Evolutionary conservation across 2,888 invertebrate species (phyloP).

Genomic region (Smittia sp.): DNA sequence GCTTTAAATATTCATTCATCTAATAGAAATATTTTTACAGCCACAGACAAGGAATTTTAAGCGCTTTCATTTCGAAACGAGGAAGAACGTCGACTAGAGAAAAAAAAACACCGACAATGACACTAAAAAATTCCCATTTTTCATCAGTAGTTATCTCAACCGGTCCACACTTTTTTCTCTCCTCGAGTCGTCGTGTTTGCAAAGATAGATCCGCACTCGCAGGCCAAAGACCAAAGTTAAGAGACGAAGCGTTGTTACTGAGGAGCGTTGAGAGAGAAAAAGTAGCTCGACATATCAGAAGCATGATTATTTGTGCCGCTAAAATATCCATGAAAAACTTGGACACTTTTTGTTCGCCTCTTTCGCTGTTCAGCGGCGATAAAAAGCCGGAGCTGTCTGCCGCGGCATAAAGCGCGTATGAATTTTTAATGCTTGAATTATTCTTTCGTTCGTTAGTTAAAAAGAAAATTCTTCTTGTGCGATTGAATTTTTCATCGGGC

Average conservation of each 20-base stretch:
- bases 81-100: not conserved
- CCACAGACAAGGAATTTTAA: constrained; percentile 28
- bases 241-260: not conserved
- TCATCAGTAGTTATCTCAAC: constrained; percentile 23
- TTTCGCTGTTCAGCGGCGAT: not conserved
- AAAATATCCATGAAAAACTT: constrained; percentile 10
- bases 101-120: constrained; percentile 28
- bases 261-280: not conserved
- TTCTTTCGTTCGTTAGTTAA: not conserved
- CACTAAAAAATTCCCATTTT: constrained; percentile 33
- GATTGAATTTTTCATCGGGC: not conserved
- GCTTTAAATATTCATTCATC: constrained; percentile 38
- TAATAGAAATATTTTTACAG: constrained; percentile 39
- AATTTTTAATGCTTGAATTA: constrained; percentile 11
- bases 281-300: constrained; percentile 2
- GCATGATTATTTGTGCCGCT: constrained; percentile 17
- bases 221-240: not conserved
- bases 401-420: not conserved
- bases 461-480: not conserved
- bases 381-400: constrained; percentile 3
- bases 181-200: not conserved
- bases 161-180: constrained; percentile 21
- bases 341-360: not conserved
- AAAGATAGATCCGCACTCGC: not conserved
- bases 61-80: not conserved